phyloP scores from a whole-genome alignment of 2,888 invertebrate species.

The Sialis lutaria region DNA sequence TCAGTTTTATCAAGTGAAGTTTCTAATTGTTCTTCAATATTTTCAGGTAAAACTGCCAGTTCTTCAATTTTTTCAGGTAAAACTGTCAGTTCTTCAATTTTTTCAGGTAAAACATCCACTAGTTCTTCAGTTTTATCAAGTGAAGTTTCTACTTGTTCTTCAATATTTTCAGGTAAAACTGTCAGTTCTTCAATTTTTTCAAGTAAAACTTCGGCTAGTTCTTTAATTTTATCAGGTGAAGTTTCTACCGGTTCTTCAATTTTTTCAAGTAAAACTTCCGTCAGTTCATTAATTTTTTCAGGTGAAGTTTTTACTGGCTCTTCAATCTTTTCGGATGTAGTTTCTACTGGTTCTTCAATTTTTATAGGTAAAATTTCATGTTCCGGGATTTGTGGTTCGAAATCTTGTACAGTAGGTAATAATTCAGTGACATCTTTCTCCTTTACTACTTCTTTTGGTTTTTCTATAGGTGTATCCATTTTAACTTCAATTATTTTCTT shows the following conservation, averaged over 20 bases:
- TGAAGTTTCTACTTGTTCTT: slow-evolving; percentile 20
- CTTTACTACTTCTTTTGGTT: neutral
- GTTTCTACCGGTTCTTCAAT: neutral
- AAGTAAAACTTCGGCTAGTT: neutral
- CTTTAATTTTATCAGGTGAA: neutral
- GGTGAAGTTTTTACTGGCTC: neutral
- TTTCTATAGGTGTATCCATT: slow-evolving; percentile 1
- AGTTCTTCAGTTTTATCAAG: slow-evolving; percentile 13
- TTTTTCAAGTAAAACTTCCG: neutral
- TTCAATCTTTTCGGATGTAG: neutral
- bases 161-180: slow-evolving; percentile 11
- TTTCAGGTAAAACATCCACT: neutral
- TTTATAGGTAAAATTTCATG: slow-evolving; percentile 3
- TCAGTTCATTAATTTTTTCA: neutral
- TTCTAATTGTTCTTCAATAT: slow-evolving; percentile 4
- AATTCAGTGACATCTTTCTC: neutral
- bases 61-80: slow-evolving; percentile 15
- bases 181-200: neutral
- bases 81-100: neutral
- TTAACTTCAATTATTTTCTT: slow-evolving; percentile 1
- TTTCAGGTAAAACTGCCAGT: slow-evolving; percentile 6
- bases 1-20: slow-evolving; percentile 8
- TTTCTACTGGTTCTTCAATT: slow-evolving; percentile 2
- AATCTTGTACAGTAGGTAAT: neutral
- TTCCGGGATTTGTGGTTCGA: slow-evolving; percentile 2